Conservation (phyloP, 2,888 invertebrate genomes). For the Tridacna gigas region DNA sequence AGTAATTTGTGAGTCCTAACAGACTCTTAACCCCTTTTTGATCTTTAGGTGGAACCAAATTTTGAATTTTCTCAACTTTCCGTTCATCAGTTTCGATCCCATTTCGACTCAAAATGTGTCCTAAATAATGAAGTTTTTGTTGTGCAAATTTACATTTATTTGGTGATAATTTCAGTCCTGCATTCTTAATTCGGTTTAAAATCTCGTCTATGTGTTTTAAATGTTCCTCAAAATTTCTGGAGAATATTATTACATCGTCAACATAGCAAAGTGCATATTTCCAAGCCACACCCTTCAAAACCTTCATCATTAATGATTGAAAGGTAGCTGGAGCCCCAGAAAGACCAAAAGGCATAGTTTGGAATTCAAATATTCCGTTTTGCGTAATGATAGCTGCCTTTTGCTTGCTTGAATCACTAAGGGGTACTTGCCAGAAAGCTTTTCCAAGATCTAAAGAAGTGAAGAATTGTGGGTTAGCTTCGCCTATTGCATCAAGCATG, state of each 20-base stretch:
- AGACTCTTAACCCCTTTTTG: no score
- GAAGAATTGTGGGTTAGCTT: constrained; percentile 39
- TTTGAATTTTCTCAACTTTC: no score
- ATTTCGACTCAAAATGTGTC: no score
- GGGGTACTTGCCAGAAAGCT: no score
- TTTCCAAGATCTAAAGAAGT: constrained; percentile 47
- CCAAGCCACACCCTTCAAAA: constrained; percentile 56
- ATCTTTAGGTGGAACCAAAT: no score
- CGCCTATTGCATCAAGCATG: constrained; percentile 35
- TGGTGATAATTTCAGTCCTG: constrained; percentile 58
- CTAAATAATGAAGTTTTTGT: constrained; percentile 53
- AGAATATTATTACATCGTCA: constrained; percentile 61
- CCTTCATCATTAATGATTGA: constrained; percentile 60
- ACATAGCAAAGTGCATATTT: constrained; percentile 53
- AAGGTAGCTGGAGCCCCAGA: constrained; percentile 56
- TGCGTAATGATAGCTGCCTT: constrained; percentile 63
- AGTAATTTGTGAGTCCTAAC: no score
- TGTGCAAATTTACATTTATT: constrained; percentile 61
- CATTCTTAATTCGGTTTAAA: constrained; percentile 47
- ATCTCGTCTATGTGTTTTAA: constrained; percentile 52
- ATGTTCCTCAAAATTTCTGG: constrained; percentile 50
- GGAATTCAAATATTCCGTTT: no score
- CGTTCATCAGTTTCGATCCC: no score
- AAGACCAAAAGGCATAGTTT: no score
- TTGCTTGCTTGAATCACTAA: constrained; percentile 55